Evolutionary conservation across 64 coral and sea anemone species (phyloP).

Genomic region (Actinia equina): DNA sequence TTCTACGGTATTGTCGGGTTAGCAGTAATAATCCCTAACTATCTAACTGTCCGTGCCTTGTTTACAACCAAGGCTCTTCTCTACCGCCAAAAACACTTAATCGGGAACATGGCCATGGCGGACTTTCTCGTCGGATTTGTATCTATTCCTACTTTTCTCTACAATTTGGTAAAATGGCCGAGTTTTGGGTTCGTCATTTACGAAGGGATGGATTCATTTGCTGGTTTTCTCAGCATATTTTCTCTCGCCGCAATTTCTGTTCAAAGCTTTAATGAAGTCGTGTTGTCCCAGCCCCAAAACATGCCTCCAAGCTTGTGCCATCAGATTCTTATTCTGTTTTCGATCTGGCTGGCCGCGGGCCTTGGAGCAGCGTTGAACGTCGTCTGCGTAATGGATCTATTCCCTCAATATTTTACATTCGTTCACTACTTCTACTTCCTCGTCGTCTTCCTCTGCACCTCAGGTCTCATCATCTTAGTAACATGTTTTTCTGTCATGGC

Average conservation of each 20-base stretch:
- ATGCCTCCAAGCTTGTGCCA: conserved; percentile 10
- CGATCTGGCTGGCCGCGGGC: conserved; percentile 4
- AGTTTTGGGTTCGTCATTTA: conserved; percentile 4
- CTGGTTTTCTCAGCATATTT: conserved; percentile 28
- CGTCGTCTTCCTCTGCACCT: not conserved
- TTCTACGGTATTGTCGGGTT: conserved; percentile 32
- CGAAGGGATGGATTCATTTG: conserved; percentile 31
- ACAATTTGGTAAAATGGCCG: conserved; percentile 49
- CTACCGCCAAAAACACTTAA: not conserved
- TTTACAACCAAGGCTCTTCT: conserved; percentile 25
- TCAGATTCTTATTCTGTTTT: conserved; percentile 3
- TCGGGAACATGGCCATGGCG: conserved; percentile 23
- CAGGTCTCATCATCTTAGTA: not conserved
- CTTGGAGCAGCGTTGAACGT: conserved; percentile 23
- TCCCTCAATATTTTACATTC: conserved; percentile 19
- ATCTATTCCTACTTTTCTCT: conserved; percentile 45
- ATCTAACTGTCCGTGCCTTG: conserved; percentile 38
- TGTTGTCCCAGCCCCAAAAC: conserved; percentile 2
- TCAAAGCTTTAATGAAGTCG: conserved; percentile 18
- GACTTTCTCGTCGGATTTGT: conserved; percentile 46
- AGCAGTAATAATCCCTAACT: conserved; percentile 30
- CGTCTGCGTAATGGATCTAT: conserved; percentile 32
- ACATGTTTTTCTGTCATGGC: conserved; percentile 21
- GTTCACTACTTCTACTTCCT: conserved; percentile 33
- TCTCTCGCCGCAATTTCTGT: conserved; percentile 29